phyloP scores from a whole-genome alignment of 2,113 vertebrate genomes.

The Anoura caudifer region DNA sequence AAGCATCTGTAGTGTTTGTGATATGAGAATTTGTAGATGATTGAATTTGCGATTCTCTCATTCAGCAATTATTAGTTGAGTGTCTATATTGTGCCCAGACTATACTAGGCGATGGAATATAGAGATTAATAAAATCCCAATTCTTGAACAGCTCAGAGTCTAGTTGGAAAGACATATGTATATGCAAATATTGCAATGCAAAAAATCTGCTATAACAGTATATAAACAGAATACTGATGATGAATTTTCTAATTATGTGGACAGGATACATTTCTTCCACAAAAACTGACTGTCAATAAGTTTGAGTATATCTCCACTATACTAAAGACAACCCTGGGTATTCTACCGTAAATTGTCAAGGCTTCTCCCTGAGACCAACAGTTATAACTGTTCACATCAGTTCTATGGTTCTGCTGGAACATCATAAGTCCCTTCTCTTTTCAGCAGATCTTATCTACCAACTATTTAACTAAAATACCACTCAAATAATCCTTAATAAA shows the following conservation, averaged over 20 bases:
- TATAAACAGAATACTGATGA: background rate
- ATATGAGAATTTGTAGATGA: conserved; percentile 25
- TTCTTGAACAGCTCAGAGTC: background rate
- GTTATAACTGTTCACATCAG: background rate
- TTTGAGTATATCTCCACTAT: background rate
- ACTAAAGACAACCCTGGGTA: background rate
- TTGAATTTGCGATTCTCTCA: conserved; percentile 26
- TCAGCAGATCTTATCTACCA: background rate
- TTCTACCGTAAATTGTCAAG: background rate
- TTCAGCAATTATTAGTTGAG: background rate
- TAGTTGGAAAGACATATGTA: background rate
- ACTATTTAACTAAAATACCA: background rate
- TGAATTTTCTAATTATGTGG: background rate
- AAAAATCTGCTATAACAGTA: background rate
- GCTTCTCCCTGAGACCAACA: background rate
- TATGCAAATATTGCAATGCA: background rate
- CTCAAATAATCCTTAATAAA: background rate
- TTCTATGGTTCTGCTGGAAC: background rate
- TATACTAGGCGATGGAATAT: background rate
- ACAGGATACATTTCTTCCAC: background rate
- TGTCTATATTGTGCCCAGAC: background rate
- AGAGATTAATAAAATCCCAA: background rate
- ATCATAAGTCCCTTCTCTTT: background rate
- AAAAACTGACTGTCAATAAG: background rate
- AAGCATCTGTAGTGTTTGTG: conserved; percentile 16